Evolutionary conservation across 2,113 vertebrate species (phyloP).

Genomic region (Lycaon pictus): DNA sequence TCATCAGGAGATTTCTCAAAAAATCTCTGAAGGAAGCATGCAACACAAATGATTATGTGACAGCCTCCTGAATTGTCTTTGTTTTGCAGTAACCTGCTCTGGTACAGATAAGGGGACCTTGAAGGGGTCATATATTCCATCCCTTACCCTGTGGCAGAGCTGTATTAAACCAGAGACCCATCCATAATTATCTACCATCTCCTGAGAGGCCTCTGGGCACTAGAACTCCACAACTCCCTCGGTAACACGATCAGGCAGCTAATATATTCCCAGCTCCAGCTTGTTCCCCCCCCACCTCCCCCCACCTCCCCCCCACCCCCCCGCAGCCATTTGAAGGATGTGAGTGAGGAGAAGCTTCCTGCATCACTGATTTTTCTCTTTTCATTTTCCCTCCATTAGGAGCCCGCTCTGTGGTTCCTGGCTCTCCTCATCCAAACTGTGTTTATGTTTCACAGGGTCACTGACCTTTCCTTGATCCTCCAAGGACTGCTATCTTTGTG

Average conservation of each 20-base stretch:
- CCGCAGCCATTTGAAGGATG: slow-evolving; percentile 19
- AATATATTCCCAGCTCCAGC: not conserved
- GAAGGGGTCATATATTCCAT: not conserved
- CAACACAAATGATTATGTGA: not conserved
- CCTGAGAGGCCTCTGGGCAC: not conserved
- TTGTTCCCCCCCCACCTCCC: not conserved
- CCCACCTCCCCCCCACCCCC: not conserved
- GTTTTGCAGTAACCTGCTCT: slow-evolving; percentile 23
- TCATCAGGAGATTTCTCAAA: not conserved
- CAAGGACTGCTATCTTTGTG: not conserved
- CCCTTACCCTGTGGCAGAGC: not conserved
- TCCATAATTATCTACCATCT: not conserved
- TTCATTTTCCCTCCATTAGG: slow-evolving; percentile 49
- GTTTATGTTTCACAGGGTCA: slow-evolving; percentile 52
- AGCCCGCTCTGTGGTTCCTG: not conserved
- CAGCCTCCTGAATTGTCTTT: slow-evolving; percentile 44
- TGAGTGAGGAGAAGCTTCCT: slow-evolving; percentile 12
- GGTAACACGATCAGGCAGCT: not conserved
- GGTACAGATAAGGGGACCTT: slow-evolving; percentile 33
- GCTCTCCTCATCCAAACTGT: not conserved
- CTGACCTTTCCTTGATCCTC: slow-evolving; percentile 39
- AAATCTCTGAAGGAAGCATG: not conserved
- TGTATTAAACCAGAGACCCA: slow-evolving; percentile 21
- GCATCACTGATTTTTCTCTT: slow-evolving; percentile 53
- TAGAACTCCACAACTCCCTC: slow-evolving; percentile 10